Conservation (phyloP, 2,113 vertebrate genomes). For the human region GRCh38 chr4:138629501-138630000, state of each 20-base stretch:
- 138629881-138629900: neutral
- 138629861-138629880: neutral
- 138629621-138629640: neutral
- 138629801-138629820: neutral
- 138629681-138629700: neutral
- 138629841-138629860: neutral
- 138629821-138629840: neutral
- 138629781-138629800: neutral
- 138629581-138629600: neutral
- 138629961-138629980: neutral
- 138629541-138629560: neutral
- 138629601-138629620: neutral
- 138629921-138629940: neutral
- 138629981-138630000: constrained; percentile 5
- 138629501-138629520: neutral
- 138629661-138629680: neutral
- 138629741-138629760: neutral
- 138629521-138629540: neutral
- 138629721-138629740: neutral
- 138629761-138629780: neutral
- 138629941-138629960: neutral
- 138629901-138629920: neutral
- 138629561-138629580: neutral
- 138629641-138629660: neutral
- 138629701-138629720: neutral